phyloP scores from a whole-genome alignment of 2,888 invertebrate genomes.

The Parnassius glacialis region DNA sequence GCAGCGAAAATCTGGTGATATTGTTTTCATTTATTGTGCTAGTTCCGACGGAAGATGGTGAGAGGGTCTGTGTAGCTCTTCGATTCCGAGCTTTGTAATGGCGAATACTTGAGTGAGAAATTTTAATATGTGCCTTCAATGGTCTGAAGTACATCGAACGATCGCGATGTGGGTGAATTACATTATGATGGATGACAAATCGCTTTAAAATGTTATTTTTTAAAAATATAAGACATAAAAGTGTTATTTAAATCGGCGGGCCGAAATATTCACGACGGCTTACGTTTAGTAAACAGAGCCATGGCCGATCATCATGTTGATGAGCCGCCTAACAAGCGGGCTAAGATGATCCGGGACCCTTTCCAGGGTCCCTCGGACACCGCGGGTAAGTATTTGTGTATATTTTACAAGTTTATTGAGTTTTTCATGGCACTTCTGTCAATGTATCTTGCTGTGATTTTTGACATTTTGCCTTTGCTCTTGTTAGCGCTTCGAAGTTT shows the following conservation, averaged over 20 bases:
- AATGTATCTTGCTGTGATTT: slow-evolving; percentile 68
- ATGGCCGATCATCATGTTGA: slow-evolving; percentile 98
- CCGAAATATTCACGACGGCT: slow-evolving; percentile 83
- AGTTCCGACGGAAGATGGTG: slow-evolving; percentile 87
- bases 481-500: slow-evolving; percentile 75
- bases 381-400: slow-evolving; percentile 84
- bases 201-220: slow-evolving; percentile 79
- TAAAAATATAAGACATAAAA: slow-evolving; percentile 76
- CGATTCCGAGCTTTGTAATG: slow-evolving; percentile 88
- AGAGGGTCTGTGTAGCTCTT: slow-evolving; percentile 85
- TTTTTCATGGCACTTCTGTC: slow-evolving; percentile 66
- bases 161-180: slow-evolving; percentile 84
- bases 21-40: slow-evolving; percentile 87
- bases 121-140: slow-evolving; percentile 88
- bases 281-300: slow-evolving; percentile 85
- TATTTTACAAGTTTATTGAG: slow-evolving; percentile 61
- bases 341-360: slow-evolving; percentile 92
- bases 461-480: slow-evolving; percentile 73
- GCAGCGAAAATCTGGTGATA: slow-evolving; percentile 81
- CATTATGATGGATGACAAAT: slow-evolving; percentile 77
- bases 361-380: slow-evolving; percentile 91
- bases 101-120: slow-evolving; percentile 88
- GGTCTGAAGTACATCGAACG: slow-evolving; percentile 86
- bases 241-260: slow-evolving; percentile 81
- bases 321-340: slow-evolving; percentile 98